These are phyloP conservation scores for Gandaritis pyraliata DNA, from an alignment of 2,888 invertebrate species.

Conservation along the genomic window DNA sequence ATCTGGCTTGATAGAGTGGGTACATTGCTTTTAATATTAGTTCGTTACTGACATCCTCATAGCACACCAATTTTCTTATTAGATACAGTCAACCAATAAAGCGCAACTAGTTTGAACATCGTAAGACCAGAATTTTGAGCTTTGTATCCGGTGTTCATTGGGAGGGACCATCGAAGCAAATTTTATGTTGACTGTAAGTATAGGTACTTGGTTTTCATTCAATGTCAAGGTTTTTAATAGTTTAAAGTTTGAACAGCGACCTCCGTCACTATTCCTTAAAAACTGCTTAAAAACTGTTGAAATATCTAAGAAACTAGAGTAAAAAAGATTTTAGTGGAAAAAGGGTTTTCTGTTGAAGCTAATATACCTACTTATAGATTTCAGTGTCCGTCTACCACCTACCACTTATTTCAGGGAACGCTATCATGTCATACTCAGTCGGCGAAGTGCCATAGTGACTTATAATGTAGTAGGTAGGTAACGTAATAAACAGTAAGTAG, in stretches of 20 bases:
- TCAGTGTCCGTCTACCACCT: too few species aligned
- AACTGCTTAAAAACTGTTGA: too few species aligned
- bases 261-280: too few species aligned
- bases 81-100: constrained; percentile 35
- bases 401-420: too few species aligned
- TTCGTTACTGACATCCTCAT: constrained; percentile 39
- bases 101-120: constrained; percentile 14
- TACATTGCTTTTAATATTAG: constrained; percentile 33
- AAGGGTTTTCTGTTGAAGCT: too few species aligned
- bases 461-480: too few species aligned
- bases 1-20: constrained; percentile 22
- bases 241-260: background rate
- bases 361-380: too few species aligned
- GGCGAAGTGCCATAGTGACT: too few species aligned
- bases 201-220: constrained; percentile 7
- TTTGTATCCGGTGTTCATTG: constrained; percentile 1
- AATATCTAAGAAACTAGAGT: too few species aligned
- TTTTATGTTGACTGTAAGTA: constrained; percentile 3
- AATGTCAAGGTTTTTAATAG: constrained; percentile 3
- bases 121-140: constrained; percentile 12
- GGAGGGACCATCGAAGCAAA: background rate
- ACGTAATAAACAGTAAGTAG: too few species aligned
- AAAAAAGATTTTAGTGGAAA: too few species aligned
- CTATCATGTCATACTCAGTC: too few species aligned
- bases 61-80: constrained; percentile 38